Evolutionary conservation across 1,140 invertebrate genomes (phyloP), one percentile per base, ranked within the genome.

Genomic region (Drosophila fuyamai): DNA sequence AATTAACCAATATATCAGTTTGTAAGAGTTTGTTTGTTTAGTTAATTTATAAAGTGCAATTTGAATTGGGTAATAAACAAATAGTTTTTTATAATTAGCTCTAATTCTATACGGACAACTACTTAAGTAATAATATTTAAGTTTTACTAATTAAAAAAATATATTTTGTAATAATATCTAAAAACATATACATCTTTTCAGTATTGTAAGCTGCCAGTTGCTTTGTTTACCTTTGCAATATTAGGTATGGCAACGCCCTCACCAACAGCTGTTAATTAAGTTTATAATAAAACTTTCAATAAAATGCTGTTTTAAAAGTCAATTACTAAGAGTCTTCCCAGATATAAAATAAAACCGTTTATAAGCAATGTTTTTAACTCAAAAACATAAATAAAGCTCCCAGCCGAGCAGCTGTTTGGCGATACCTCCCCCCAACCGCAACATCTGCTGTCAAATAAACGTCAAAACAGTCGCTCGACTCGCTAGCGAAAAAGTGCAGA

Each of bases 401-500:
- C 9, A 23, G 23, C 6, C 23, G 12, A 61, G 44, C 76, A 79
- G 70, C 73, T 67, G 73, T 23, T 16, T 27, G 35, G 48, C 41
- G 56, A 8, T 7, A 4, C 13, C 27, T 16, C 23, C 14, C 32
- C 40, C n/a, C 18, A 47, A 13, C 56, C 50, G 51, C 36, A 48
- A 41, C 10, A 10, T 16, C 27, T 27, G 44, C 81, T 83, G 80
- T 83, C 80, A 84, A 76, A 60, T 48, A 83, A 83, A 84, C 71
- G 80, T 83, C 80, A 83, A 83, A 83, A 76, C 71, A 83, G 81
- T 83, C 67, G 46, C 56, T 14, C 50, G 50, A 53, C 50, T 53
- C 50, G 59, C 18, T 36, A 41, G 48, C 29, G 27, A 43, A 78
- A 72, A 72, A 67, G 62, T 75, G 57, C 41, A 58, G 38, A 32